Percentiles rank a stretch among this genome's conserved stretches.
Conservation (phyloP, 64 coral and sea anemone species). For the Pocillopora verrucosa region DNA sequence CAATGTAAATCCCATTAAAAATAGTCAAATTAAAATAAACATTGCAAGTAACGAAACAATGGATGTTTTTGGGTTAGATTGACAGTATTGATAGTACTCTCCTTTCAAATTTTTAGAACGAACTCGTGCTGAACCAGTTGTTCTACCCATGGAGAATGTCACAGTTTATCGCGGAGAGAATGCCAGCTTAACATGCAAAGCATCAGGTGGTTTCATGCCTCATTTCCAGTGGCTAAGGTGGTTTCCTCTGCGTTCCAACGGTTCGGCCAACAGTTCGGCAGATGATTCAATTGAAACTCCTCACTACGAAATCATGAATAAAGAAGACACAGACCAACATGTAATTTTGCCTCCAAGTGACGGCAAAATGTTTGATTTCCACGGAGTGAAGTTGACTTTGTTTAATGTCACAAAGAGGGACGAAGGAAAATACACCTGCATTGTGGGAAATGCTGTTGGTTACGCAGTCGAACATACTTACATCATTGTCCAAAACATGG, state of each 20-base stretch:
- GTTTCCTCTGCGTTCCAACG: slow-evolving; percentile 13
- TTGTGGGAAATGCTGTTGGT: no score
- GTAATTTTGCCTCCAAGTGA: slow-evolving; percentile 11
- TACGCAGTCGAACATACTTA: no score
- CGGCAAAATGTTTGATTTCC: slow-evolving; percentile 40
- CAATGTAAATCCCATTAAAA: no score
- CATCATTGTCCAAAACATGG: no score
- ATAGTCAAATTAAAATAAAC: no score
- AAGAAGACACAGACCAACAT: slow-evolving; percentile 22
- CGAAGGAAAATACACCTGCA: no score
- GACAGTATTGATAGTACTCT: no score
- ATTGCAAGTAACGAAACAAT: no score
- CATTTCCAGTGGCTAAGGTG: slow-evolving; percentile 83
- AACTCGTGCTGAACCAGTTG: slow-evolving; percentile 49
- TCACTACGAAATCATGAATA: slow-evolving; percentile 46
- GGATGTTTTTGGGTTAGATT: no score
- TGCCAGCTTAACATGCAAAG: slow-evolving; percentile 46
- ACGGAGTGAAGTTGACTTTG: slow-evolving; percentile 61
- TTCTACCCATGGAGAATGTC: slow-evolving; percentile 49
- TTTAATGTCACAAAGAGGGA: slow-evolving; percentile 70
- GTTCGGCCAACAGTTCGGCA: not conserved
- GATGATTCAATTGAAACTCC: not conserved
- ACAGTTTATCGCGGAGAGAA: slow-evolving; percentile 61
- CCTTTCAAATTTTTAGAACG: slow-evolving; percentile 40
- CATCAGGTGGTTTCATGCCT: slow-evolving; percentile 64